A percentile compares a stretch with the other conserved stretches of the same genome.
These are phyloP conservation scores for Ariolimax columbianus DNA, from an alignment of 2,888 invertebrate genomes.

Conservation along the genomic window DNA sequence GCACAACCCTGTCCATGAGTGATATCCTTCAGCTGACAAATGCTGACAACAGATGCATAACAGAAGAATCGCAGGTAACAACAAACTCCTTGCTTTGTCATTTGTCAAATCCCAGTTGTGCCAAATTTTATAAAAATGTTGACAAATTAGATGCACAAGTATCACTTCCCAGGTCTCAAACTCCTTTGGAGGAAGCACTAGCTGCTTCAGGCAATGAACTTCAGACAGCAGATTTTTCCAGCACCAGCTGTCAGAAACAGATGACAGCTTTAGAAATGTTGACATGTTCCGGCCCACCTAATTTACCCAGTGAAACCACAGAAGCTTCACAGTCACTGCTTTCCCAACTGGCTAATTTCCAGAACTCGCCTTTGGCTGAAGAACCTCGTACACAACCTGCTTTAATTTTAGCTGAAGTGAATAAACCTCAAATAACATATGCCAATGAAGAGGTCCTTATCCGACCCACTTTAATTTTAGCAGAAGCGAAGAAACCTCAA, in stretches of 20 bases:
- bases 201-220: neutral
- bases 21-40: conserved; percentile 44
- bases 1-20: conserved; percentile 43
- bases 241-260: neutral
- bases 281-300: neutral
- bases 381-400: neutral
- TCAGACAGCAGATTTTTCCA: conserved; percentile 10
- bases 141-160: neutral
- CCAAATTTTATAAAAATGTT: neutral
- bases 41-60: neutral
- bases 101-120: neutral
- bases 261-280: neutral
- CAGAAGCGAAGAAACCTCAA: too few species aligned
- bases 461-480: too few species aligned
- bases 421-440: too few species aligned
- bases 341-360: neutral
- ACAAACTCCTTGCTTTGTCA: neutral
- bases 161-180: neutral
- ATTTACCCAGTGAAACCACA: neutral
- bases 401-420: too few species aligned
- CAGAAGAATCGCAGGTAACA: neutral
- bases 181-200: neutral
- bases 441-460: too few species aligned
- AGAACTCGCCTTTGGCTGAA: neutral
- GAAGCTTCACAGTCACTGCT: neutral